phyloP scores from a whole-genome alignment of 2,797 vertebrate species.

The Hyperoplus immaculatus region DNA sequence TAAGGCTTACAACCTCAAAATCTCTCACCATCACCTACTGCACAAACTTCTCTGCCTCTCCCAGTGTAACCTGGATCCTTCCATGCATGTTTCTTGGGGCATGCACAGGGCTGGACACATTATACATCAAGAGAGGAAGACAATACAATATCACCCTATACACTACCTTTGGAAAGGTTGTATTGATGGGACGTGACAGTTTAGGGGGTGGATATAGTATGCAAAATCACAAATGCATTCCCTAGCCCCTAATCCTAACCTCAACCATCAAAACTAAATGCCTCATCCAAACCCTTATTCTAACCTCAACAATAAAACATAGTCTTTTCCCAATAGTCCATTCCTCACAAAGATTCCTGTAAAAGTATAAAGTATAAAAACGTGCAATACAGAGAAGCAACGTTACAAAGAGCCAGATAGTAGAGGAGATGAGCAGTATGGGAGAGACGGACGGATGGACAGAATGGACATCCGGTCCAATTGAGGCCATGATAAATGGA shows the following conservation, averaged over 20 bases:
- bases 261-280: no score
- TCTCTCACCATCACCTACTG: background rate
- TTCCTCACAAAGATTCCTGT: no score
- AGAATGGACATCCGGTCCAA: background rate
- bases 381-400: background rate
- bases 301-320: no score
- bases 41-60: background rate
- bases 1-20: background rate
- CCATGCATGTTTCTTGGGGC: background rate
- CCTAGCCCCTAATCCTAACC: no score
- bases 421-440: background rate
- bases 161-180: background rate
- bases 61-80: background rate
- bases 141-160: background rate
- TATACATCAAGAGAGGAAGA: background rate
- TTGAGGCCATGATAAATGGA: constrained; percentile 44
- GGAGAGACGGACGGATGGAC: constrained; percentile 6
- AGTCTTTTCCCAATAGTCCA: no score
- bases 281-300: no score
- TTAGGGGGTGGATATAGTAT: no score
- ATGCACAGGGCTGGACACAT: no score
- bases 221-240: background rate
- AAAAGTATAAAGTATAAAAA: background rate
- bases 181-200: background rate
- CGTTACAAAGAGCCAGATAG: background rate